Conservation (phyloP, 2,797 vertebrate genomes). For the Acanthurus leucopareius region DNA sequence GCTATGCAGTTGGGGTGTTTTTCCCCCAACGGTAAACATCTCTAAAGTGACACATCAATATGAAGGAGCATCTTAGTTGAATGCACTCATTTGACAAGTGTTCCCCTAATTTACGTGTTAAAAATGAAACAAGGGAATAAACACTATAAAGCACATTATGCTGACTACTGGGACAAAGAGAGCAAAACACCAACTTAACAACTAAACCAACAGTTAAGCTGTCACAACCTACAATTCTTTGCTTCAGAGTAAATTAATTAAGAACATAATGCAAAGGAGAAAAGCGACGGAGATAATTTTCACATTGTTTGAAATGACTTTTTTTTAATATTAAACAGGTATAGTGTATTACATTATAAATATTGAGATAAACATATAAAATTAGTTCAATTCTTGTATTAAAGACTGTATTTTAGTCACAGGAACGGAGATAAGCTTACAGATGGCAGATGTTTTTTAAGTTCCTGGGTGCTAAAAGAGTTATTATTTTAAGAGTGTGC, state of each 20-base stretch:
- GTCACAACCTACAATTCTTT: not conserved
- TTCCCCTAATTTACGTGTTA: not conserved
- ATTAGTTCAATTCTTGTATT: not conserved
- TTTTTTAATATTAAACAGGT: not conserved
- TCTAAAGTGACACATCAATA: conserved; percentile 45
- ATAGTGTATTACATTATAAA: not conserved
- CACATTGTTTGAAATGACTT: too few species aligned
- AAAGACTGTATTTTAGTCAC: not conserved
- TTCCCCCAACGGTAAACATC: conserved; percentile 53
- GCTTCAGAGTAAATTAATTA: too few species aligned
- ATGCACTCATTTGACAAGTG: conserved; percentile 16
- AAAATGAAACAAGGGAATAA: not conserved
- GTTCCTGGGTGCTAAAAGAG: too few species aligned
- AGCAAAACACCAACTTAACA: not conserved
- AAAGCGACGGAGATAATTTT: too few species aligned
- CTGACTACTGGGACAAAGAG: not conserved
- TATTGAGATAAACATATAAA: not conserved
- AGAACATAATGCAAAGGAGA: too few species aligned
- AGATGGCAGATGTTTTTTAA: not conserved
- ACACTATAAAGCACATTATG: not conserved
- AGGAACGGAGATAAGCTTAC: not conserved
- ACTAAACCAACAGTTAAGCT: not conserved
- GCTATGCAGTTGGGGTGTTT: conserved; percentile 53
- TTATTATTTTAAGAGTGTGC: not conserved
- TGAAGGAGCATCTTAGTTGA: conserved; percentile 26